Conservation (phyloP, 2,888 invertebrate species). For the Tachina lurida region DNA sequence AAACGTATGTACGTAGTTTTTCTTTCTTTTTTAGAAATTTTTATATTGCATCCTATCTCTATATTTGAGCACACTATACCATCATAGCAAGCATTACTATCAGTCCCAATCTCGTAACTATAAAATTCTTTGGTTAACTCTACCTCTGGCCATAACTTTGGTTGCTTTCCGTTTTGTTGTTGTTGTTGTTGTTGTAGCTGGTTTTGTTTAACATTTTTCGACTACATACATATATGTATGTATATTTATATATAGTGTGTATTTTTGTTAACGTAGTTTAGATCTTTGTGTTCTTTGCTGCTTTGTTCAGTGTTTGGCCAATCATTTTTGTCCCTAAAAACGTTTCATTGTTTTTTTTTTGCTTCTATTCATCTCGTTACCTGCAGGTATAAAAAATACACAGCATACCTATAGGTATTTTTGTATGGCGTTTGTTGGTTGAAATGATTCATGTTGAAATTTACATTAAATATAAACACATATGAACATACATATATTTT, state of each 20-base stretch:
- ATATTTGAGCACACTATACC: not conserved
- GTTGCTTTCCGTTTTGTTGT: conserved; percentile 13
- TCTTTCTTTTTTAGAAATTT: not conserved
- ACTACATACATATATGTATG: not conserved
- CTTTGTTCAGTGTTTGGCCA: conserved; percentile 5
- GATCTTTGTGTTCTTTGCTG: conserved; percentile 16
- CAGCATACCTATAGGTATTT: not conserved
- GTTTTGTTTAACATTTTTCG: conserved; percentile 14
- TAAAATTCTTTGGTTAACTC: conserved; percentile 23
- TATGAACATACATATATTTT: not conserved
- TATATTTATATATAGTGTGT: not conserved
- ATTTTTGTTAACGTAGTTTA: conserved; percentile 58
- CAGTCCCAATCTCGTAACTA: conserved; percentile 27
- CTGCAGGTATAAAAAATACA: conserved; percentile 56
- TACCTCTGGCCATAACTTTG: conserved; percentile 46
- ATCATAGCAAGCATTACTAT: conserved; percentile 6
- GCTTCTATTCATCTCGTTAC: conserved; percentile 53
- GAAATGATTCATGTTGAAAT: conserved; percentile 34
- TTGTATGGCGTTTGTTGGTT: not conserved
- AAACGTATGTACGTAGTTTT: not conserved
- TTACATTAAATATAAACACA: not conserved
- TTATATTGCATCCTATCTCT: not conserved
- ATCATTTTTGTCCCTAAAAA: conserved; percentile 41
- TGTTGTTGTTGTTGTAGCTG: conserved; percentile 14
- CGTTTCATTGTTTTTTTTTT: conserved; percentile 36